Conservation (phyloP, 1,140 invertebrate species). For the Drosophila bocqueti region DNA sequence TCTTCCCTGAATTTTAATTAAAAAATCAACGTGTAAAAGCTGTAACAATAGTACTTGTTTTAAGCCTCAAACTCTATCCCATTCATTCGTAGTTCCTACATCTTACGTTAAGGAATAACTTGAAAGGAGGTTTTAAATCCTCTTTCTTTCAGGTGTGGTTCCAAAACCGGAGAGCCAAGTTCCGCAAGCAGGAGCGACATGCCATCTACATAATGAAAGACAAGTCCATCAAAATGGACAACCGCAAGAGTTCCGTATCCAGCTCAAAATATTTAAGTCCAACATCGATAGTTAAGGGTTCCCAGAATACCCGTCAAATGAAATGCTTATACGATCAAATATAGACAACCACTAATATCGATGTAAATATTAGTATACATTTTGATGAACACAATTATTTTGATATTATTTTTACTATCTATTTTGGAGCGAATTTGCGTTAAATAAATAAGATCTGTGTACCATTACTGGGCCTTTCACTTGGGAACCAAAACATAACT, state of each 20-base stretch:
- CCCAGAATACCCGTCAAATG: slow-evolving; percentile 60
- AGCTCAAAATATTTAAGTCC: slow-evolving; percentile 53
- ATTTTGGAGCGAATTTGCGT: slow-evolving; percentile 59
- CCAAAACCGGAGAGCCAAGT: slow-evolving; percentile 71
- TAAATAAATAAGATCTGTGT: slow-evolving; percentile 61
- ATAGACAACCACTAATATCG: slow-evolving; percentile 43
- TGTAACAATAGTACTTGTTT: too few species aligned
- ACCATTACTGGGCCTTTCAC: slow-evolving; percentile 2
- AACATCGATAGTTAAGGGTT: slow-evolving; percentile 33
- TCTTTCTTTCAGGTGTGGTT: slow-evolving; percentile 67
- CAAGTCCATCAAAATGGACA: slow-evolving; percentile 65
- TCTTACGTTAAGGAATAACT: background rate
- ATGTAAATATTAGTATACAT: slow-evolving; percentile 56
- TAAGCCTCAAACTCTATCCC: too few species aligned
- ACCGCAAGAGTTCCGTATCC: slow-evolving; percentile 44
- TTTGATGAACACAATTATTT: slow-evolving; percentile 55
- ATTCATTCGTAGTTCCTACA: background rate
- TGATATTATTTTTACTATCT: slow-evolving; percentile 55
- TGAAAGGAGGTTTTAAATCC: background rate
- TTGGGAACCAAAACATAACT: background rate
- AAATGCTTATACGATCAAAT: slow-evolving; percentile 76
- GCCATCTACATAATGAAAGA: slow-evolving; percentile 78
- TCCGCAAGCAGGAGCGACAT: slow-evolving; percentile 74
- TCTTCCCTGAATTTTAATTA: too few species aligned
- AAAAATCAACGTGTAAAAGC: too few species aligned